phyloP scores from a whole-genome alignment of 2,797 vertebrate species.

The Eulemur coronatus region DNA sequence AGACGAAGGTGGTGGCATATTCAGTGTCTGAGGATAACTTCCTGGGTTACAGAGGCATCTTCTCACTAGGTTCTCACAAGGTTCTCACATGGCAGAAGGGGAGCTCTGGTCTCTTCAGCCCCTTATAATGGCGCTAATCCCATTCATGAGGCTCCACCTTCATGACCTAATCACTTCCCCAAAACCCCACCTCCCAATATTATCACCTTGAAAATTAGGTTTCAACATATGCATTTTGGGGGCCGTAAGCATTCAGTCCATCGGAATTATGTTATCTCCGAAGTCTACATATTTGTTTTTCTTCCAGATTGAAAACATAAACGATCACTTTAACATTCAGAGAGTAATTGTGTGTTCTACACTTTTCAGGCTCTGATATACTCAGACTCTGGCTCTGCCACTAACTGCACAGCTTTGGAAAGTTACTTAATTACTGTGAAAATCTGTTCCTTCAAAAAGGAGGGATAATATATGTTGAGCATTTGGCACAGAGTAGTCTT shows the following conservation, averaged over 20 bases:
- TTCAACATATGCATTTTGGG: background rate
- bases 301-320: background rate
- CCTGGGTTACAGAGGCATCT: background rate
- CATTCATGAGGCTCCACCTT: background rate
- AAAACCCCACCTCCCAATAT: background rate
- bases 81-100: background rate
- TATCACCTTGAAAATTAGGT: background rate
- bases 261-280: background rate
- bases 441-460: background rate
- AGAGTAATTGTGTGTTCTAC: background rate
- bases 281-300: background rate
- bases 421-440: constrained; percentile 2
- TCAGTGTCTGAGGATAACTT: background rate
- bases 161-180: background rate
- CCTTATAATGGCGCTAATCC: background rate
- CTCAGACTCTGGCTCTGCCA: background rate
- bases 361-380: background rate
- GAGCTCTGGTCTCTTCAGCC: background rate
- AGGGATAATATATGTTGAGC: background rate
- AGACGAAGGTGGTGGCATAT: background rate
- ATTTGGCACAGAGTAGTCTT: background rate
- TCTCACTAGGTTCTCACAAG: background rate
- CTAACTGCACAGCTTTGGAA: background rate
- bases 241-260: background rate
- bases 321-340: background rate